Base-by-base conservation (phyloP, 2,797 vertebrate genomes). In the Sebastes hopkinsi region DNA sequence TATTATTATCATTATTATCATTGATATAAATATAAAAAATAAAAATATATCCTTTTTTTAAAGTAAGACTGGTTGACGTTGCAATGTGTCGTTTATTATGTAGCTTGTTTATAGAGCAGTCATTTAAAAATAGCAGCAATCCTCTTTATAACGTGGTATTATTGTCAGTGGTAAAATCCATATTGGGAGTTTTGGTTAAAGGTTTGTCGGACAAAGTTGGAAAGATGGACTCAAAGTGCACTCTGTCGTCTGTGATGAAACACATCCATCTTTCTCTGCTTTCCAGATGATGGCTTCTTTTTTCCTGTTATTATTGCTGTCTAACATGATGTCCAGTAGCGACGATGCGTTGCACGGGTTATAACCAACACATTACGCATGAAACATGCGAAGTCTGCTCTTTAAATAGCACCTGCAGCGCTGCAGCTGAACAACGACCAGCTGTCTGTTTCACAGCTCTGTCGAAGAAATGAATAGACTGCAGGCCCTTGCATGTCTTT, bases 251-350 rank as follows among this genome's bases (percentile, higher is more conserved):
- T 72, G 73, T 80, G 77, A 36, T 81, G 77, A 42, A 92, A 83
- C 67, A 85, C 60, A 75, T 92, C 91, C 90, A 90, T 81, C 84
- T 86, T 86, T 91, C 91, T 67, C 88, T 82, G 55, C 54, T 94
- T 91, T 92, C 90, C 92, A 93, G 87, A 90, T 42, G 91, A 92
- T 90, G 88, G 84, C 87, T 92, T 46, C 82, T 71, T 67, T 22
- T 42, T 67, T 29, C 34, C 50, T 86, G 83, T 92, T 91, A 87
- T 93, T 84, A 79, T 92, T 93, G 85, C 89, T 78, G 82, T 88
- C 72, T 25, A 65, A 84, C 85, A 62, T 71, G 77, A 62, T 71
- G 77, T 77, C 61, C 74, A 84, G 55, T 72, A 73, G 85, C 30
- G 71, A 79, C 73, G 34, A 77, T 61, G 65, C 70, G 66, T 82